These are phyloP conservation scores for Laupala kohalensis DNA, from an alignment of 1,140 invertebrate genomes.

Conservation along the genomic window DNA sequence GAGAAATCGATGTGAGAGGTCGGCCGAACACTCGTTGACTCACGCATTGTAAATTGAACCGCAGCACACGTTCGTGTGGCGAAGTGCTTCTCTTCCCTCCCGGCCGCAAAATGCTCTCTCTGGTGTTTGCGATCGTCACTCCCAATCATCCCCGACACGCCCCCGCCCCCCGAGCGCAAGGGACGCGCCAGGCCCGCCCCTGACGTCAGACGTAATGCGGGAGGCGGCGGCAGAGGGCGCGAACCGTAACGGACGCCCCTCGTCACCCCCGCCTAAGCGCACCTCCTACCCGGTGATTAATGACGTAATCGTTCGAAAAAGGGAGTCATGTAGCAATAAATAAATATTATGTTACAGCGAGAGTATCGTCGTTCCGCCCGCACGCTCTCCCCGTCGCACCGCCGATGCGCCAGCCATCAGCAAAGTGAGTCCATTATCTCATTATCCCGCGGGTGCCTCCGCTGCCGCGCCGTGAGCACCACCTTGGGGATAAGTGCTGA, in stretches of 20 bases:
- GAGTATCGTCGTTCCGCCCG: neutral
- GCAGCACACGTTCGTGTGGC: neutral
- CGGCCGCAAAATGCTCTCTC: neutral
- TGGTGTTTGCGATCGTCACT: neutral
- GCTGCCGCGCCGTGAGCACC: neutral
- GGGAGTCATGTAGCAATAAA: slow-evolving; percentile 1
- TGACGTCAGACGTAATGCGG: too few species aligned
- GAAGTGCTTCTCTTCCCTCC: neutral
- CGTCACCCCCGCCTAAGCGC: too few species aligned
- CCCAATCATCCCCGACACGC: neutral
- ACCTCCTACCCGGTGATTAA: neutral
- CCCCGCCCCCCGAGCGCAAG: too few species aligned
- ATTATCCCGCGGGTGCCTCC: neutral
- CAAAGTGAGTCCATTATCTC: slow-evolving; percentile 1
- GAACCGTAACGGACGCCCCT: too few species aligned
- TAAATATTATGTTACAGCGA: slow-evolving; percentile 8
- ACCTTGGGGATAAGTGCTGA: neutral
- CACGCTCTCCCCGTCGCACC: neutral
- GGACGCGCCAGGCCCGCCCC: too few species aligned
- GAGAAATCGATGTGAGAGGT: too few species aligned
- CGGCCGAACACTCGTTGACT: neutral
- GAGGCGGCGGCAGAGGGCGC: too few species aligned
- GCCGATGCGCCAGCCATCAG: neutral
- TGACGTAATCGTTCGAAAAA: neutral
- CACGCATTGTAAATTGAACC: neutral